A percentile compares a stretch with the other conserved stretches of the same genome.
Evolutionary conservation across 2,113 vertebrate species (phyloP).

Genomic region (Callopanchax toddi): DNA sequence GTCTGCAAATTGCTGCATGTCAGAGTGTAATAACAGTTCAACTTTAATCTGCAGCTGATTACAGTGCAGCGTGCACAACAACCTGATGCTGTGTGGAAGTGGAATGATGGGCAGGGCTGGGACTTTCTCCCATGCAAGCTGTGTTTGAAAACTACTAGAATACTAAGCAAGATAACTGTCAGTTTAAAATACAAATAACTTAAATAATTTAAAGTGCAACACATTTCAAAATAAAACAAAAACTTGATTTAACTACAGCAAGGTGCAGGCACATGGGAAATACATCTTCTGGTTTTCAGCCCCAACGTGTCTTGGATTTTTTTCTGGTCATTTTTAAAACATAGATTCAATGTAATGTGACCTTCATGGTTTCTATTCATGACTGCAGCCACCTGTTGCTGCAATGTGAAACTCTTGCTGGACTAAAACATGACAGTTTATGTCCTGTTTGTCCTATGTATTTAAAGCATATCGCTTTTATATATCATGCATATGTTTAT

Average conservation of each 20-base stretch:
- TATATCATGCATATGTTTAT: background rate
- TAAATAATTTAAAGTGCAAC: slow-evolving; percentile 1
- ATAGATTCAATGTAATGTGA: background rate
- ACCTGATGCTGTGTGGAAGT: slow-evolving; percentile 40
- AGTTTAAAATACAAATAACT: background rate
- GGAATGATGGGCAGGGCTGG: slow-evolving; percentile 15
- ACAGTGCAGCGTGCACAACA: slow-evolving; percentile 34
- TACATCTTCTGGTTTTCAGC: no score
- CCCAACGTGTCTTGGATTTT: no score
- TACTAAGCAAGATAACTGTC: slow-evolving; percentile 2
- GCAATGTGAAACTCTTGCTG: background rate
- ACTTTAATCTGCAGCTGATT: slow-evolving; percentile 58
- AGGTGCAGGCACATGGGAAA: no score
- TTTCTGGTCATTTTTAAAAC: background rate
- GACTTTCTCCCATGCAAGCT: slow-evolving; percentile 34
- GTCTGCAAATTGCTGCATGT: slow-evolving; percentile 40
- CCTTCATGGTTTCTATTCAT: background rate
- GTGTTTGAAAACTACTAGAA: slow-evolving; percentile 32
- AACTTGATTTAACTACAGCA: no score
- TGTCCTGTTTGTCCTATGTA: background rate
- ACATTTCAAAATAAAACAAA: background rate
- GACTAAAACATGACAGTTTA: background rate
- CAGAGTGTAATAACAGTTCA: slow-evolving; percentile 51
- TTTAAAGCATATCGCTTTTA: background rate
- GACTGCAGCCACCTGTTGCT: background rate